Evolutionary conservation across 2,888 invertebrate species (phyloP), one percentile per base, ranked within the genome.

Genomic region (Hypsopygia costalis): DNA sequence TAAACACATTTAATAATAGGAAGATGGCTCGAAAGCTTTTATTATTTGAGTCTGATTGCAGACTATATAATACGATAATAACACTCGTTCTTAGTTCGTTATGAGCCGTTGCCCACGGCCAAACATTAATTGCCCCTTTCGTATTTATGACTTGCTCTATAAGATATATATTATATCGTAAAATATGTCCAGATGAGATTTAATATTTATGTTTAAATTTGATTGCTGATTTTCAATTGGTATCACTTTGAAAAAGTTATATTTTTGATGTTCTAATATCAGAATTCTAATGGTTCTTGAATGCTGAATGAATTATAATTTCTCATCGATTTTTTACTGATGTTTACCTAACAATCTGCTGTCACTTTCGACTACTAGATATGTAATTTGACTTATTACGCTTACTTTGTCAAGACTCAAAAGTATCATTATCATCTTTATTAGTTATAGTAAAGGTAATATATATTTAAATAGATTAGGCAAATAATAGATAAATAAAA

Each of bases 61-160:
- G 38, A 35, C 28, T 34, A 27, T 41, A 36, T 33, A 47, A 36
- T 28, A 49, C 49, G 43, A 46, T 49, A 49, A 55, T 50, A 46
- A 50, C 41, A 48, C 50, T 43, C 30, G 43, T 44, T 40, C 34
- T 25, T 27, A 16, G 33, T 28, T 39, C 44, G 44, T 42, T 46
- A 43, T 41, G 33, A 40, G 16, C 11, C n/a, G 34, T 22, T 37
- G 28, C 50, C 50, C 22, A 11, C 20, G 44, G 54, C 44, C 11
- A 30, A 36, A 41, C 31, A 37, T 49, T 50, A 54, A 54, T 49
- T 54, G 42, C 46, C 28, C 34, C 32, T 40, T 44, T 47, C 38
- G 46, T 50, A 47, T 51, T 54, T 54, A 54, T 48, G 54, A 35
- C 39, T 39, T 40, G 31, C 33, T 32, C 38, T 36, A 40, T 42